Evolutionary conservation across 2,797 vertebrate genomes (phyloP), one percentile per base, ranked within the genome.

Genomic region (Merluccius polli): DNA sequence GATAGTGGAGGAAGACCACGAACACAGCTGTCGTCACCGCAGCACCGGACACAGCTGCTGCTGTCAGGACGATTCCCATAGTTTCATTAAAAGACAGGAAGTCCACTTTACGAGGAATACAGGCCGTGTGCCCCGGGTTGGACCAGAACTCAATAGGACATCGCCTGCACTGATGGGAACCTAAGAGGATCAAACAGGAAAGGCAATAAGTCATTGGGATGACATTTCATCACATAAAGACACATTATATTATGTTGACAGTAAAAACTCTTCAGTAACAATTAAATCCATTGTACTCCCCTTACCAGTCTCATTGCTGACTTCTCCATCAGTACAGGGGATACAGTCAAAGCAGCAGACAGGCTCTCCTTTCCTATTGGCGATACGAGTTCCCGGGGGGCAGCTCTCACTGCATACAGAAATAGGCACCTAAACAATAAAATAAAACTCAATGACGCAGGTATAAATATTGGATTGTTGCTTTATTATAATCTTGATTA

Each of bases 1-100:
- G 87, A 73, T 92, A 79, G 68, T 76, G 82, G 65, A 94, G 67
- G 44, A 94, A 94, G 16, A 94, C 86, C 21, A 89, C 69, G 81
- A 88, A 89, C 24, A 95, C 92, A 59, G 82, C 89, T 29, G 86
- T 65, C 67, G 93, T 93, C 35, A 89, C 80, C 0, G 77, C 12
- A 3, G 77, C 87, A 5, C 94, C 93, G 0, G 80, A 91, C 35
- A 90, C 74, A 69, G 93, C 91, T 4, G 82, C 78, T 0, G 85
- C 72, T 18, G 81, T 84, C 80, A 90, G 72, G 1, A 84, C 83
- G 74, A 88, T 76, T 30, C 89, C 88, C 86, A 89, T 83, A 21
- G 83, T 80, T 52, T 88, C 89, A 21, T 71, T 82, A 52, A 83
- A 83, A 30, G 88, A 84, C 13, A 90, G 86, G 73, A 87, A 89